Conservation (phyloP, 2,888 invertebrate genomes). For the Ceraclea dissimilis region DNA sequence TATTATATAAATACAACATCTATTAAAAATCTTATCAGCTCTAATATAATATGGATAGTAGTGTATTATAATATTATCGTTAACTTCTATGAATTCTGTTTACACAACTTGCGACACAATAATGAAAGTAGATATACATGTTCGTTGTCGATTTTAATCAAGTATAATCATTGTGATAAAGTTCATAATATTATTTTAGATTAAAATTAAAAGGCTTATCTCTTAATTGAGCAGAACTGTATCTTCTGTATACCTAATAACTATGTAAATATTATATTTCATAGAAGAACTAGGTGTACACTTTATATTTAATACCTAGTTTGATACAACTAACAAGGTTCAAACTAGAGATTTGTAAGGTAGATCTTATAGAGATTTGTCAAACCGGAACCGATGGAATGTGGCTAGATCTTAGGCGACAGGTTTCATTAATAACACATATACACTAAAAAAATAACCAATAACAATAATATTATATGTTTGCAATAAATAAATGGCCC, state of each 20-base stretch:
- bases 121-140: too few relatives aligned
- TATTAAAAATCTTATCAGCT: too few relatives aligned
- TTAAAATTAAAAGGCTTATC: neutral
- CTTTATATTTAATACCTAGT: neutral
- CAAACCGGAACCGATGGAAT: constrained; percentile 26
- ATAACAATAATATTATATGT: constrained; percentile 25
- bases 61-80: too few relatives aligned
- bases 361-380: constrained; percentile 19
- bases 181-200: too few relatives aligned
- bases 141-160: too few relatives aligned
- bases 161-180: too few relatives aligned
- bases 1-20: too few relatives aligned
- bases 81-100: too few relatives aligned
- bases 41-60: too few relatives aligned
- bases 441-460: constrained; percentile 10
- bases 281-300: neutral
- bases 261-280: neutral
- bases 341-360: neutral
- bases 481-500: constrained; percentile 18
- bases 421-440: constrained; percentile 17
- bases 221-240: neutral
- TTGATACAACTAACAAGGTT: neutral
- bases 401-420: constrained; percentile 22
- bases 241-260: neutral
- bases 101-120: too few relatives aligned